These are phyloP conservation scores for Apus apus DNA, from an alignment of 2,113 vertebrate genomes.

Conservation along the genomic window DNA sequence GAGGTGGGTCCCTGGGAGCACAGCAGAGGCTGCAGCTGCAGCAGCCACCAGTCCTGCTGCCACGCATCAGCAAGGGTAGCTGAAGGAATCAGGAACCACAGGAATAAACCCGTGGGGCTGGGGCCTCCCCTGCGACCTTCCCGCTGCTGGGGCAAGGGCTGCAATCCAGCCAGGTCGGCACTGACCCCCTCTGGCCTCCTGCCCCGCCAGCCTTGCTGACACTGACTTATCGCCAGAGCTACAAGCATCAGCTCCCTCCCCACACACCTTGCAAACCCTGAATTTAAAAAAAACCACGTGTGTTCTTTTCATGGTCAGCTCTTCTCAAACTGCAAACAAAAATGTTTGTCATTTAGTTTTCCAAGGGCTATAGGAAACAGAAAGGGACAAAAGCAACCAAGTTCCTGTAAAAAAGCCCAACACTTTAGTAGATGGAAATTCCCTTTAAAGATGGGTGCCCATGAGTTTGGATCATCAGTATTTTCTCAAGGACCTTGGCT, in stretches of 20 bases:
- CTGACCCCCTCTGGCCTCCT: too few species aligned
- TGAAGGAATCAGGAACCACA: too few species aligned
- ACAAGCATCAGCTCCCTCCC: rapidly evolving
- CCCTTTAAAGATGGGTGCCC: constrained; percentile 31
- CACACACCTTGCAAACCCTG: background rate
- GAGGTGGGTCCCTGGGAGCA: too few species aligned
- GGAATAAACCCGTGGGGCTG: too few species aligned
- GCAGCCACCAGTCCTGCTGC: too few species aligned
- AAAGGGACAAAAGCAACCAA: background rate
- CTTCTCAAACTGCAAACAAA: background rate
- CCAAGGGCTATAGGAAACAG: background rate
- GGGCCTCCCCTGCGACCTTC: too few species aligned
- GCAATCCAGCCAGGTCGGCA: too few species aligned
- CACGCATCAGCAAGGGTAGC: too few species aligned
- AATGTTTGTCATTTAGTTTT: background rate
- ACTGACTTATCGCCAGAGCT: rapidly evolving
- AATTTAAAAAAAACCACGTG: rapidly evolving
- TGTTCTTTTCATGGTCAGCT: background rate
- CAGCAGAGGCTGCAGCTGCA: too few species aligned
- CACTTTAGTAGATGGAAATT: background rate
- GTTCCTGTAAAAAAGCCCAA: background rate
- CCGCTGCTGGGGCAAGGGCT: too few species aligned
- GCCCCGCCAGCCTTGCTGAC: too few species aligned
- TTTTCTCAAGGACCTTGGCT: constrained; percentile 27
- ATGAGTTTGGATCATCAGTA: background rate